A percentile compares a stretch with the other conserved stretches of the same genome.
phyloP scores from a whole-genome alignment of 2,797 vertebrate genomes.

The Oryzias sinensis region DNA sequence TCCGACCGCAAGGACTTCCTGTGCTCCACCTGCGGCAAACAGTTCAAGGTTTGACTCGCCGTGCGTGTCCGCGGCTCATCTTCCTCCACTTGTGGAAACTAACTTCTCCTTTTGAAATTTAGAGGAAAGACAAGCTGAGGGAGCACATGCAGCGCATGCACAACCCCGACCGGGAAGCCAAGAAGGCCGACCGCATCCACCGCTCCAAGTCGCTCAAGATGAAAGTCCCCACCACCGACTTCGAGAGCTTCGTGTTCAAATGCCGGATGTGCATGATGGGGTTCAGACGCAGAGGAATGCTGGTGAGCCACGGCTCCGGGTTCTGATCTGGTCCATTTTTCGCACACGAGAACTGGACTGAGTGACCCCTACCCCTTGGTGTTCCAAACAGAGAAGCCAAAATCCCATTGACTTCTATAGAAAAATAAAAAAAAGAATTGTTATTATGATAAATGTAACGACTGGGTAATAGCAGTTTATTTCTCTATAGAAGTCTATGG shows the following conservation, averaged over 20 bases:
- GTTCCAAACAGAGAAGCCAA: no score
- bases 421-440: no score
- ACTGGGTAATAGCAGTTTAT: no score
- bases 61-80: neutral
- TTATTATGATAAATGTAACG: no score
- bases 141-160: slow-evolving; percentile 99
- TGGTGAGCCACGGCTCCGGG: slow-evolving; percentile 78
- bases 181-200: slow-evolving; percentile 91
- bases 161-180: slow-evolving; percentile 95
- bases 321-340: no score
- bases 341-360: no score
- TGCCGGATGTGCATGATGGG: slow-evolving; percentile 99
- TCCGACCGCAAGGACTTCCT: slow-evolving; percentile 98
- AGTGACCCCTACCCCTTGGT: no score
- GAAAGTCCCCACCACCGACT: slow-evolving; percentile 90
- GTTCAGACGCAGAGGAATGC: slow-evolving; percentile 94
- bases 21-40: slow-evolving; percentile 97
- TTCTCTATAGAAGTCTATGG: no score
- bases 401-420: no score
- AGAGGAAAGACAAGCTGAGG: slow-evolving; percentile 97
- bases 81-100: neutral
- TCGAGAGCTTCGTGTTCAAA: slow-evolving; percentile 98
- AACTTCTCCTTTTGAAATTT: slow-evolving; percentile 6
- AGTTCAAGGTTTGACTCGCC: slow-evolving; percentile 87
- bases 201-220: slow-evolving; percentile 93